These are phyloP conservation scores for Netelia fuscicornis DNA, from an alignment of 2,888 invertebrate genomes.

Conservation along the genomic window DNA sequence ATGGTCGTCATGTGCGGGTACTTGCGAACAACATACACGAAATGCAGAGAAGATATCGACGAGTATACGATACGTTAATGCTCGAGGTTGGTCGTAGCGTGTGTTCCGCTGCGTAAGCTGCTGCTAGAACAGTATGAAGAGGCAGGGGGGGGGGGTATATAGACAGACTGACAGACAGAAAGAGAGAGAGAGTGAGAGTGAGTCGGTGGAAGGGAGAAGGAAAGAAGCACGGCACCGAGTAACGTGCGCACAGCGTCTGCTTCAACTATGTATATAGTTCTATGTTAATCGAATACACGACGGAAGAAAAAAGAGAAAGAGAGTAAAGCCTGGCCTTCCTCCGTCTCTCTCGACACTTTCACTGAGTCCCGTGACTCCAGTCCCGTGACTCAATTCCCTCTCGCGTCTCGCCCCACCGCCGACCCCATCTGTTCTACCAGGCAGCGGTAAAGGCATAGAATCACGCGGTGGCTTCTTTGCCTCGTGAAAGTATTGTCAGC, in stretches of 20 bases:
- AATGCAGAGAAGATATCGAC: too few relatives aligned
- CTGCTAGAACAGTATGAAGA: not conserved
- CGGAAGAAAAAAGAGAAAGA: conserved; percentile 70
- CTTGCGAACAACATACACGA: too few relatives aligned
- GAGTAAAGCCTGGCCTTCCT: conserved; percentile 70
- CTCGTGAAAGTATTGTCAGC: conserved; percentile 64
- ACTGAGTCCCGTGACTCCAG: conserved; percentile 79
- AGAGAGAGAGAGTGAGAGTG: not conserved
- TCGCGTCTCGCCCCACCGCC: conserved; percentile 62
- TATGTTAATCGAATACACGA: conserved; percentile 21
- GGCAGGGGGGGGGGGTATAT: not conserved
- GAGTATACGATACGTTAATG: too few relatives aligned
- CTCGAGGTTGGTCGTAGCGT: too few relatives aligned
- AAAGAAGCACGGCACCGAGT: conserved; percentile 31
- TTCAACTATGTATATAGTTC: not conserved
- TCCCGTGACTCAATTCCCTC: conserved; percentile 76
- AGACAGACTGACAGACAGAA: not conserved
- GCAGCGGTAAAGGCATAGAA: conserved; percentile 48
- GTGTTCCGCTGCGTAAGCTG: too few relatives aligned
- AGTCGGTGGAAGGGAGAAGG: not conserved
- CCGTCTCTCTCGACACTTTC: conserved; percentile 78
- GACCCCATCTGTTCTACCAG: conserved; percentile 59
- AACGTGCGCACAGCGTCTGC: conserved; percentile 6
- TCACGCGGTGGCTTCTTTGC: conserved; percentile 32
- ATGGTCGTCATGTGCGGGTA: too few relatives aligned